phyloP scores from a whole-genome alignment of 2,888 invertebrate genomes.

The Phytoseiulus persimilis region DNA sequence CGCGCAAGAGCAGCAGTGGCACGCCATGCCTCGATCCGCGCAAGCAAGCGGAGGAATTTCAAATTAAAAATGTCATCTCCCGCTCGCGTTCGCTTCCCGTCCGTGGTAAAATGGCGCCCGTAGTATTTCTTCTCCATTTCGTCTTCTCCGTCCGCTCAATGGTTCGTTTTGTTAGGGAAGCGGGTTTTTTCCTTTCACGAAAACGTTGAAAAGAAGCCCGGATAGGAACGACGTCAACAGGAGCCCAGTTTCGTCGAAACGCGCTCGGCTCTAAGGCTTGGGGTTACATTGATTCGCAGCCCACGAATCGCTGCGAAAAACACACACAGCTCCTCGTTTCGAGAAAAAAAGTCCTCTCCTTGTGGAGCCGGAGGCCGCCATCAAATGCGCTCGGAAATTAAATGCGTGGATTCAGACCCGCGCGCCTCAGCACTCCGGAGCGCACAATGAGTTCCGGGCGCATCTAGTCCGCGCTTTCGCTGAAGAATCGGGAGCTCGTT shows the following conservation, averaged over 20 bases:
- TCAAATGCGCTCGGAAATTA: no score
- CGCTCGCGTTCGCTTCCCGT: neutral
- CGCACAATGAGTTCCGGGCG: no score
- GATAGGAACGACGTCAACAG: neutral
- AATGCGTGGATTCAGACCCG: no score
- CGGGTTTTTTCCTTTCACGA: neutral
- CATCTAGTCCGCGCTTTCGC: no score
- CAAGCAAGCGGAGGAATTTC: conserved; percentile 13
- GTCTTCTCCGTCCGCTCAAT: neutral
- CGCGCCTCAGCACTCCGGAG: no score
- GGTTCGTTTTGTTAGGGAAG: neutral
- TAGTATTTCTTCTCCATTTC: neutral
- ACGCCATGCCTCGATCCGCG: conserved; percentile 21
- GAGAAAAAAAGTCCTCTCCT: no score
- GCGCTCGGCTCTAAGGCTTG: neutral
- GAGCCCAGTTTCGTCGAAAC: neutral
- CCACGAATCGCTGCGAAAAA: neutral
- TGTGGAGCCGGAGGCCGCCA: no score
- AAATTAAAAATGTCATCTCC: conserved; percentile 39
- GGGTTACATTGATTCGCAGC: neutral
- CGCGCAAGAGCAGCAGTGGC: neutral
- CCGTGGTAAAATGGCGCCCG: neutral
- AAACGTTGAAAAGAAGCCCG: neutral
- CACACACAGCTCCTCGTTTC: no score
- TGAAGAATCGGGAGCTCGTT: no score